Base-by-base conservation (phyloP, 1,140 invertebrate species). In the Drosophila persimilis region DNA sequence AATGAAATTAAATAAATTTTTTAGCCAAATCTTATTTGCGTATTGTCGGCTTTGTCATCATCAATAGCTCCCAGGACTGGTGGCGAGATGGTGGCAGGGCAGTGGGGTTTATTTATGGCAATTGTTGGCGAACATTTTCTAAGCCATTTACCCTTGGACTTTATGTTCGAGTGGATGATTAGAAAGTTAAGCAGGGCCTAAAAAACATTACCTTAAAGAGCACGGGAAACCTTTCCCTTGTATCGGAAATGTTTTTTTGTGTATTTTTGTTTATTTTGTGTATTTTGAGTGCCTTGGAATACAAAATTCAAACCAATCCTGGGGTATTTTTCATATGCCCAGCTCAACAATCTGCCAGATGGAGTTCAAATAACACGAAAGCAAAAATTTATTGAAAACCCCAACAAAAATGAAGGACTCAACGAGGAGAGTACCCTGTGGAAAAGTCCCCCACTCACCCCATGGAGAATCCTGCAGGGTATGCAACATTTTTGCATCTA, bases 1-100 rank as follows among this genome's bases (percentile, higher is more conserved):
- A 86, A 74, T 75, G 77, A 88, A 81, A 88, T 86, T 88, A 86
- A 86, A 88, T 88, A 86, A 81, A 81, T 86, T 86, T 86, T 86
- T 81, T 70, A 88, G 71, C 77, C 73, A 88, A 86, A 86, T 88
- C 81, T 81, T 88, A 88, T 88, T 86, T 86, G 83, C 75, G 80
- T 86, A 81, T 81, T 85, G 81, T 81, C 81, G 69, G 77, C 73
- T 73, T 78, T 77, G 57, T 54, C 59, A 61, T 73, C 59, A 26
- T 76, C 73, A 67, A 67, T 67, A 62, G 57, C 9, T 44, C 29
- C 55, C 7, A 26, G 24, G 0, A n/a, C 17, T 35, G 31, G 39
- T 22, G 13, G 26, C 8, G 6, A 7, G 15, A 44, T 17, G 17
- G 17, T 17, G 17, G 17, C 17, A 17, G 17, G 17, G 17, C 0